Evolutionary conservation across 2,888 invertebrate genomes (phyloP).

Genomic region (Achlya flavicornis): DNA sequence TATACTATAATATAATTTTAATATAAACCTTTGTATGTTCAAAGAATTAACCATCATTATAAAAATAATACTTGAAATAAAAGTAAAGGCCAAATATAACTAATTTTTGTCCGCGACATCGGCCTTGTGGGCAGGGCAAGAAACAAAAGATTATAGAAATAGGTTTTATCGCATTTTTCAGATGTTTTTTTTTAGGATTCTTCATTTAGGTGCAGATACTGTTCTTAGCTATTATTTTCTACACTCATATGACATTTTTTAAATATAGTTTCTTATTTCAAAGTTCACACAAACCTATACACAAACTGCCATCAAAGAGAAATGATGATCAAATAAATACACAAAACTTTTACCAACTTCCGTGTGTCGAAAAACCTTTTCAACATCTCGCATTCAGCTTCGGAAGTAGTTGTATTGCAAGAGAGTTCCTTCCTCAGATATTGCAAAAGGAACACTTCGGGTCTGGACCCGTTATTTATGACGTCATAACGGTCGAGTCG

Average conservation of each 20-base stretch:
- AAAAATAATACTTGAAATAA: neutral
- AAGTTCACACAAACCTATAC: neutral
- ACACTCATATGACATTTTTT: no score
- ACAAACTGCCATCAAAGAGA: neutral
- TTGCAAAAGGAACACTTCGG: conserved; percentile 32
- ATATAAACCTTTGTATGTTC: neutral
- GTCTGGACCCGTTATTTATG: conserved; percentile 31
- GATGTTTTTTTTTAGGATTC: no score
- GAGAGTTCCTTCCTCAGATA: conserved; percentile 56
- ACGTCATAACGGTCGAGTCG: conserved; percentile 48
- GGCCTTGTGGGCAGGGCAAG: no score
- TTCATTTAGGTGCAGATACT: no score
- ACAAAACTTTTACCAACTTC: neutral
- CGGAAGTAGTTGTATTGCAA: conserved; percentile 54
- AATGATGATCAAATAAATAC: neutral
- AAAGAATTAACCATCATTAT: neutral
- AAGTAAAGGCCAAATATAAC: no score
- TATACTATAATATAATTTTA: no score
- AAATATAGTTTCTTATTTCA: no score
- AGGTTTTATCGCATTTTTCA: no score
- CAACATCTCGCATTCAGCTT: conserved; percentile 18
- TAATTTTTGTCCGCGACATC: no score
- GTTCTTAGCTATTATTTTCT: no score
- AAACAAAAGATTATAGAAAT: no score
- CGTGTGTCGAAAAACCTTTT: conserved; percentile 14